A percentile compares a stretch with the other conserved stretches of the same genome.
phyloP scores from a whole-genome alignment of 2,797 vertebrate species.

The Natrix natrix region DNA sequence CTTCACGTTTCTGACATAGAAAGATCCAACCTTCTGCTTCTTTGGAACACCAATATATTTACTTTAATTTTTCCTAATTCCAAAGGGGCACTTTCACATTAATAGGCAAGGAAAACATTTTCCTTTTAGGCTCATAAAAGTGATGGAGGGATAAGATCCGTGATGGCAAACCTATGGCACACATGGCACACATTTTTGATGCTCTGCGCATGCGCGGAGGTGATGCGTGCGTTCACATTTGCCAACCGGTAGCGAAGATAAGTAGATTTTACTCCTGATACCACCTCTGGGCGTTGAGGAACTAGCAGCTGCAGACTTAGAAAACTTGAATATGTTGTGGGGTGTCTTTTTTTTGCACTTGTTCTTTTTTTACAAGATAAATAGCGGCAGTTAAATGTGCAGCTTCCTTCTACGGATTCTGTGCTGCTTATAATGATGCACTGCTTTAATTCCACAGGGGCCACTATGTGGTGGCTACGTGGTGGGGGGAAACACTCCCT shows the following conservation, averaged over 20 bases:
- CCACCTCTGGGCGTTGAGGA: neutral
- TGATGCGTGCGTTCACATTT: too few relatives aligned
- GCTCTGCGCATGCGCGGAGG: too few relatives aligned
- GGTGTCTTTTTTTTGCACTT: neutral
- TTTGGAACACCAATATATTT: slow-evolving; percentile 7
- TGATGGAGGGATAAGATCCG: too few relatives aligned
- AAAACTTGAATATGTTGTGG: neutral
- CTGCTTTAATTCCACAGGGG: neutral
- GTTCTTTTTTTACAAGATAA: neutral
- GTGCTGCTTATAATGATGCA: neutral
- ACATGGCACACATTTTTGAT: too few relatives aligned
- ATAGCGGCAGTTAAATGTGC: neutral
- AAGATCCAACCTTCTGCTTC: slow-evolving; percentile 21
- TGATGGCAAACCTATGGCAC: too few relatives aligned
- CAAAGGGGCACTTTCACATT: neutral
- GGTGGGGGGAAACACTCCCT: neutral
- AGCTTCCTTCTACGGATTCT: neutral
- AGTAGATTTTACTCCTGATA: too few relatives aligned
- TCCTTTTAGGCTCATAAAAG: neutral
- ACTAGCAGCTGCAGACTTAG: neutral
- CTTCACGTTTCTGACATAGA: neutral
- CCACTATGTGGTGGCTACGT: neutral
- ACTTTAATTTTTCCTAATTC: slow-evolving; percentile 1
- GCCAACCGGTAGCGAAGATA: too few relatives aligned
- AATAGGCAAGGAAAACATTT: neutral